Evolutionary conservation across 2,797 vertebrate genomes (phyloP), one percentile per base, ranked within the genome.

Genomic region (Erethizon dorsatum): DNA sequence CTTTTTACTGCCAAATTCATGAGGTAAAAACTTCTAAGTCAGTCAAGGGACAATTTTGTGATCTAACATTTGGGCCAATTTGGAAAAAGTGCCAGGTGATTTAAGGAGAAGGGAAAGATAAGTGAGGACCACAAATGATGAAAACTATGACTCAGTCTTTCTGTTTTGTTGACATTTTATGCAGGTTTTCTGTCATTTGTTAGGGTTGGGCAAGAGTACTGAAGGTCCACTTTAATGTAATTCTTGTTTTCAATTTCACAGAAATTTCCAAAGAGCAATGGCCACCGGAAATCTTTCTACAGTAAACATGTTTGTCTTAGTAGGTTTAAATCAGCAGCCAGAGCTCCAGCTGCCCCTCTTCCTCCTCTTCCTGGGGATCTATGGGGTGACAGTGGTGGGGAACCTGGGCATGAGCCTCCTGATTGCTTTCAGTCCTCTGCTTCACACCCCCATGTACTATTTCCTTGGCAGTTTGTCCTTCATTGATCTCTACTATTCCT

Each of bases 361-460:
- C 28, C 4, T 95, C 13, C 18, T 97, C 2, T 97, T 98, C 87
- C 89, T 97, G 4, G 71, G 87, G 33, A 86, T 97, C 73, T 98
- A 96, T 12, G 1, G 71, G 37, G 28, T 79, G 14, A 95, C 95
- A 0, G 24, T 97, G 26, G 63, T 91, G 69, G 94, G 59, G 1
- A 98, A 97, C 78, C n/a, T 96, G 50, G 88, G 96, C 10, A 93
- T 97, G 85, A 91, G 96, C 13, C 52, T 95, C 69, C 69, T 98
- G n/a, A 98, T 96, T 63, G 82, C 54, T 11, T 14, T 6, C 37
- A 96, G 94, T 15, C 9, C 96, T 28, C 50, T n/a, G 3, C 96
- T 96, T 15, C 89, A 95, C 14, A 94, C 56, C 1, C 75, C 89
- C 52, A 96, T 88, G 96, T 96, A 97, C 57, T 85, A 82, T 22